phyloP scores from a whole-genome alignment of 2,113 vertebrate species.

The Gorsachius goisagi region DNA sequence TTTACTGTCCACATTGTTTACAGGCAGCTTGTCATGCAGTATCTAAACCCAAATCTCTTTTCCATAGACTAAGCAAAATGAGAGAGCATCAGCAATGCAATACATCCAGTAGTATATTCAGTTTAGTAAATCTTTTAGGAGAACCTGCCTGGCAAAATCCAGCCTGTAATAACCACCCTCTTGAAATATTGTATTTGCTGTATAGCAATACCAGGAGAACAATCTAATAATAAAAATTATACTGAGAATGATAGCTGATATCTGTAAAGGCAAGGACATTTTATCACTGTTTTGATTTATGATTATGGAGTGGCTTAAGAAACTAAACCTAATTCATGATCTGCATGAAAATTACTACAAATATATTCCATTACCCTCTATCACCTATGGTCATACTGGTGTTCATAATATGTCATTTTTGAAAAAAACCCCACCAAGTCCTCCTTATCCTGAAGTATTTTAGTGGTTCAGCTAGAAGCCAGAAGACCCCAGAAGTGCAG shows the following conservation, averaged over 20 bases:
- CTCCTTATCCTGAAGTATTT: not conserved
- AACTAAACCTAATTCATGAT: conserved; percentile 7
- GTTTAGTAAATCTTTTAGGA: not conserved
- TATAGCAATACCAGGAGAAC: not conserved
- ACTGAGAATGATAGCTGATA: not conserved
- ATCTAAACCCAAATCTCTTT: not conserved
- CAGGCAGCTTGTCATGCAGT: not conserved
- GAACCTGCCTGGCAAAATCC: not conserved
- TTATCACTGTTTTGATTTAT: conserved; percentile 46
- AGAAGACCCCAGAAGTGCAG: not conserved
- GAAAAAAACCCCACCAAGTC: not conserved
- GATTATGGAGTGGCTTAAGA: conserved; percentile 4
- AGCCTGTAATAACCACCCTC: not conserved
- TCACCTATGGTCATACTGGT: not conserved
- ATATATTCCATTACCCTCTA: not conserved
- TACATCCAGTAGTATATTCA: not conserved
- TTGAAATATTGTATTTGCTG: not conserved
- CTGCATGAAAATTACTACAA: not conserved
- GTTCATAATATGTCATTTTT: not conserved
- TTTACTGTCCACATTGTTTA: not conserved
- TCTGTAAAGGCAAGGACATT: not conserved
- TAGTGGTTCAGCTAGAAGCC: not conserved
- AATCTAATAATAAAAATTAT: not conserved
- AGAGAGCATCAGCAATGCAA: not conserved
- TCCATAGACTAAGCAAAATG: not conserved